Conservation (phyloP, 2,888 invertebrate species). For the Epiperipatus broadwayi region DNA sequence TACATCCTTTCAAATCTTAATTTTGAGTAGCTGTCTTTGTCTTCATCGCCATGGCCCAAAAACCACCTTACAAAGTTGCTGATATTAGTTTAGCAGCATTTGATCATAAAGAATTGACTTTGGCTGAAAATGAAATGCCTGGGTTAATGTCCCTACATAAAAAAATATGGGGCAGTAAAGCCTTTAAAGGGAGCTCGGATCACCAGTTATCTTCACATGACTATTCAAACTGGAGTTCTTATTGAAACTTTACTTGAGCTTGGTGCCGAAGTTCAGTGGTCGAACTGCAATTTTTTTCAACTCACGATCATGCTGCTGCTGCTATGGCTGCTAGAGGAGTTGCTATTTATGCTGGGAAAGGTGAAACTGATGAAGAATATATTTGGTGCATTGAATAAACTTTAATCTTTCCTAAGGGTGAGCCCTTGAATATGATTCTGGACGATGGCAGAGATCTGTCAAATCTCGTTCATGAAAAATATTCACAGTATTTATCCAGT, state of each 20-base stretch:
- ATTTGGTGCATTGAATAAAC: conserved; percentile 78
- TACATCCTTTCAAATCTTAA: too few relatives aligned
- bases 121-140: conserved; percentile 99
- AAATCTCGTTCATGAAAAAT: conserved; percentile 78
- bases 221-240: conserved; percentile 94
- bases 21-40: too few relatives aligned
- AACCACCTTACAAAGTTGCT: conserved; percentile 38
- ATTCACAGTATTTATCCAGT: conserved; percentile 55
- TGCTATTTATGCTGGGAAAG: conserved; percentile 98
- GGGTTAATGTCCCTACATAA: conserved; percentile 38
- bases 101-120: conserved; percentile 85
- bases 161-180: conserved; percentile 65
- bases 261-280: conserved; percentile 97
- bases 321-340: conserved; percentile 87
- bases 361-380: conserved; percentile 99
- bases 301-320: conserved; percentile 96
- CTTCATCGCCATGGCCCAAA: conserved; percentile 27
- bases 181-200: conserved; percentile 84
- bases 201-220: conserved; percentile 97
- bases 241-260: conserved; percentile 89
- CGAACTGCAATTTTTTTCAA: conserved; percentile 75
- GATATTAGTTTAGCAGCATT: conserved; percentile 78
- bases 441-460: conserved; percentile 98
- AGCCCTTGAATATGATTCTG: conserved; percentile 91
- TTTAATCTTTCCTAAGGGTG: conserved; percentile 21